These are phyloP conservation scores for Plagodis pulveraria DNA, from an alignment of 2,888 invertebrate species.

Conservation along the genomic window DNA sequence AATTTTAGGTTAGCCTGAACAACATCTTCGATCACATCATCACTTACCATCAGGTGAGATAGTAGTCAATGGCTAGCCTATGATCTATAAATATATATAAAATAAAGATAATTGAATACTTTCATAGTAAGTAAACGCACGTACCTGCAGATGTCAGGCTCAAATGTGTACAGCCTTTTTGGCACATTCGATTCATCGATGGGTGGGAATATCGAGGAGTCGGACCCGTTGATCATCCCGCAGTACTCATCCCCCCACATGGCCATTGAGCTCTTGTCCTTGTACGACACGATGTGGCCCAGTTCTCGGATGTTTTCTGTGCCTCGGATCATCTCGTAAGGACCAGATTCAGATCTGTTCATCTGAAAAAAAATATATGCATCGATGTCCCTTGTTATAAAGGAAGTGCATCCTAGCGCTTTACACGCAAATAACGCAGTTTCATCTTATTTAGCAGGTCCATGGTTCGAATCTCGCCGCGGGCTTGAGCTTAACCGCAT, in stretches of 20 bases:
- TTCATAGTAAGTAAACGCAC: slow-evolving; percentile 4
- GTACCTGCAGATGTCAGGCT: slow-evolving; percentile 85
- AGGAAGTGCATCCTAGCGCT: no score
- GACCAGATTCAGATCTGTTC: slow-evolving; percentile 81
- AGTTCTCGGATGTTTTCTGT: slow-evolving; percentile 70
- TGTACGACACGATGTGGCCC: slow-evolving; percentile 78
- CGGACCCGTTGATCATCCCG: slow-evolving; percentile 82
- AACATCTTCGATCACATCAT: no score
- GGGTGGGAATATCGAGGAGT: slow-evolving; percentile 82
- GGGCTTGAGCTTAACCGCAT: no score
- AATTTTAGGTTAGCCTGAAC: no score
- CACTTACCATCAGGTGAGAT: no score
- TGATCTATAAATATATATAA: no score
- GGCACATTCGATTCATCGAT: slow-evolving; percentile 64
- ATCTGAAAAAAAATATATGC: slow-evolving; percentile 58
- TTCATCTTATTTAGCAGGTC: no score
- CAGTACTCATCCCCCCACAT: slow-evolving; percentile 76
- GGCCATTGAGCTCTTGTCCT: slow-evolving; percentile 59
- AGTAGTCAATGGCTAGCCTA: no score
- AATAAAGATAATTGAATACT: no score
- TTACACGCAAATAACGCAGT: no score
- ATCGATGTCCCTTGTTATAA: no score
- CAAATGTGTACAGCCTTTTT: slow-evolving; percentile 73
- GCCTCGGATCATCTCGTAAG: slow-evolving; percentile 83
- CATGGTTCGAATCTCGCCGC: no score